Conservation (phyloP, 2,113 vertebrate species). For the Eudyptes chrysolophus region DNA sequence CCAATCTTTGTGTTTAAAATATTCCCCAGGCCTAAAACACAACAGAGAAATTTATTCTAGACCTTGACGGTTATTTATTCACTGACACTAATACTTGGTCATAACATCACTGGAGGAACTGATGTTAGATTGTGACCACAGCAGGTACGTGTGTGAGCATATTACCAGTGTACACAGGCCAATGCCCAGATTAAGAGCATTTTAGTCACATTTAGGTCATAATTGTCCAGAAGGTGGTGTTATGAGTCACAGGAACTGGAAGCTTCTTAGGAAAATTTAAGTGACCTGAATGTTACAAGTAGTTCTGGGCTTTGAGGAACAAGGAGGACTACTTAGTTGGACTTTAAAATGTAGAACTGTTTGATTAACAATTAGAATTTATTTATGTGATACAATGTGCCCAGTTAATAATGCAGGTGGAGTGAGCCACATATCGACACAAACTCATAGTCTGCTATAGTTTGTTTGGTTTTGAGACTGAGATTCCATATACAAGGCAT, state of each 20-base stretch:
- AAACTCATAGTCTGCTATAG: background rate
- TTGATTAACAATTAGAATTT: background rate
- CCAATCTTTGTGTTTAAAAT: background rate
- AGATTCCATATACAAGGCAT: fast-evolving
- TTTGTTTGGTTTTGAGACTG: background rate
- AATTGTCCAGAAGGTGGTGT: background rate
- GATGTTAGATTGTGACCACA: background rate
- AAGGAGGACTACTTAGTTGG: background rate
- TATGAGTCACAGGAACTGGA: constrained; percentile 50
- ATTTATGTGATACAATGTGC: background rate
- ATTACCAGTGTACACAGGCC: background rate
- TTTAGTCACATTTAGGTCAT: constrained; percentile 26
- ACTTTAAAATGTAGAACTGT: background rate
- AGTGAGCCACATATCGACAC: fast-evolving
- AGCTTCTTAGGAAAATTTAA: background rate
- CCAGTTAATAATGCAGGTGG: background rate
- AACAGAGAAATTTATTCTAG: background rate
- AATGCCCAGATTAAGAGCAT: background rate
- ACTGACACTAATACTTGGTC: background rate
- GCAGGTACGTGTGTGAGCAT: background rate
- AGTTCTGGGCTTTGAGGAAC: background rate
- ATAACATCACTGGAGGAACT: background rate
- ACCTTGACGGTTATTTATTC: background rate
- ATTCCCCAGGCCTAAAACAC: background rate
- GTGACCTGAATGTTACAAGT: background rate